Percentiles rank a stretch among this genome's conserved stretches.
These are phyloP conservation scores for Eumaeus atala DNA, from an alignment of 1,140 invertebrate species.

Conservation along the genomic window DNA sequence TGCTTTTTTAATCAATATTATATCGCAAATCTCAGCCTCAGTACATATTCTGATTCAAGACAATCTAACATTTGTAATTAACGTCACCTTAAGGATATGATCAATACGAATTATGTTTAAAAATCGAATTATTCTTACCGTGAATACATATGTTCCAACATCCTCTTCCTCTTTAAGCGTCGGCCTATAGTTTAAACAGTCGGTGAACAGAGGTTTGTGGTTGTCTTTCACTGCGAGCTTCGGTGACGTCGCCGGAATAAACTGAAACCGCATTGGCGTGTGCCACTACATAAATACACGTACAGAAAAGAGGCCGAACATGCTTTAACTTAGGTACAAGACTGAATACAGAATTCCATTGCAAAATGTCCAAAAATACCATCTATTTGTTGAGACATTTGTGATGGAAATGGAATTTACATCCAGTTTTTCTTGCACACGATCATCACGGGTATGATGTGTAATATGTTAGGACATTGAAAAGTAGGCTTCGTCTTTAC, in stretches of 20 bases:
- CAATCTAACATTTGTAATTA: too few relatives aligned
- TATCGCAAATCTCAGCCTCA: too few relatives aligned
- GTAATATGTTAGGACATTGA: slow-evolving; percentile 3
- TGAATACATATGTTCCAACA: slow-evolving; percentile 78
- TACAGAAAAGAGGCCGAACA: background rate
- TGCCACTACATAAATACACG: slow-evolving; percentile 44
- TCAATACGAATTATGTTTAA: too few relatives aligned
- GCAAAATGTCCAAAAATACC: too few relatives aligned
- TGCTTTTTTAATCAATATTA: too few relatives aligned
- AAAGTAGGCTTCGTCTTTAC: background rate
- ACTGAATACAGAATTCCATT: too few relatives aligned
- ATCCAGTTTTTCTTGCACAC: too few relatives aligned
- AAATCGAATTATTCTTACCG: slow-evolving; percentile 69
- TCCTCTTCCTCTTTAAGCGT: slow-evolving; percentile 80
- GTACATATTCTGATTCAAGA: background rate
- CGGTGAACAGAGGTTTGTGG: slow-evolving; percentile 84
- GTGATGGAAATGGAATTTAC: too few relatives aligned
- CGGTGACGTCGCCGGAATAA: slow-evolving; percentile 40
- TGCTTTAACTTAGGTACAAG: slow-evolving; percentile 2
- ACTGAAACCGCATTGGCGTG: slow-evolving; percentile 50
- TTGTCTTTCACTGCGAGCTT: slow-evolving; percentile 76
- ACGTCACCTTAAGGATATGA: too few relatives aligned
- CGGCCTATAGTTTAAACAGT: slow-evolving; percentile 81
- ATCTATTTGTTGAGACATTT: too few relatives aligned
- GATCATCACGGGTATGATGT: background rate